Conservation (phyloP, 2,888 invertebrate genomes). For the Athetis lepigone region DNA sequence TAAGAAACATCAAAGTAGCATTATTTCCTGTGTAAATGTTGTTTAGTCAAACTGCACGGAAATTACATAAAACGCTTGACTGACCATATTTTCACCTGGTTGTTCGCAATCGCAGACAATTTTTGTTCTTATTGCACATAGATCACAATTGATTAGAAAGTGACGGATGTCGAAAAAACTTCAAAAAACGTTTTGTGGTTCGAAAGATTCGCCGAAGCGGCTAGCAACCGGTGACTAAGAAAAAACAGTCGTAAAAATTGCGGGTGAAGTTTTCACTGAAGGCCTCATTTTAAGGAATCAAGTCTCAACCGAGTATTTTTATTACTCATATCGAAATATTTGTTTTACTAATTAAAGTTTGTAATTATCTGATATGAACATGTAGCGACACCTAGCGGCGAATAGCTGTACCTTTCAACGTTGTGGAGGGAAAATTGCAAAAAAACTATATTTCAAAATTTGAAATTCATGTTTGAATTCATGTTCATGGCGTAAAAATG, state of each 20-base stretch:
- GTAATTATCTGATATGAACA: background rate
- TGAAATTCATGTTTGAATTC: too few species aligned
- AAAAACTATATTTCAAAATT: background rate
- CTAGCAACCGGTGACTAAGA: conserved; percentile 35
- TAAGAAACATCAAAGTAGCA: background rate
- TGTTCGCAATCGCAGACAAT: conserved; percentile 32
- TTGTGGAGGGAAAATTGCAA: background rate
- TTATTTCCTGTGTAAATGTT: conserved; percentile 14
- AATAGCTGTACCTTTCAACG: conserved; percentile 44
- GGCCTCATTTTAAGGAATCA: conserved; percentile 9
- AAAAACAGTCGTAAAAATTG: conserved; percentile 26
- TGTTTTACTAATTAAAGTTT: too few species aligned
- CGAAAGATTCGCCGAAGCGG: conserved; percentile 29
- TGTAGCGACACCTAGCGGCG: conserved; percentile 58
- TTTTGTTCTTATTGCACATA: conserved; percentile 56
- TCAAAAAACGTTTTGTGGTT: conserved; percentile 47
- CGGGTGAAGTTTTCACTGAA: conserved; percentile 14
- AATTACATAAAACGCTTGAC: conserved; percentile 52
- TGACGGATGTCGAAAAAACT: conserved; percentile 53
- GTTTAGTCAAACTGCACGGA: conserved; percentile 39
- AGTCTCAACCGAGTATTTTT: too few species aligned
- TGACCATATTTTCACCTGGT: conserved; percentile 58
- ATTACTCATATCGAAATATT: too few species aligned
- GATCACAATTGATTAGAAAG: conserved; percentile 68
- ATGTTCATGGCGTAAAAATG: too few species aligned